Evolutionary conservation across 2,113 vertebrate species (phyloP).

Genomic region (Pygoscelis adeliae): DNA sequence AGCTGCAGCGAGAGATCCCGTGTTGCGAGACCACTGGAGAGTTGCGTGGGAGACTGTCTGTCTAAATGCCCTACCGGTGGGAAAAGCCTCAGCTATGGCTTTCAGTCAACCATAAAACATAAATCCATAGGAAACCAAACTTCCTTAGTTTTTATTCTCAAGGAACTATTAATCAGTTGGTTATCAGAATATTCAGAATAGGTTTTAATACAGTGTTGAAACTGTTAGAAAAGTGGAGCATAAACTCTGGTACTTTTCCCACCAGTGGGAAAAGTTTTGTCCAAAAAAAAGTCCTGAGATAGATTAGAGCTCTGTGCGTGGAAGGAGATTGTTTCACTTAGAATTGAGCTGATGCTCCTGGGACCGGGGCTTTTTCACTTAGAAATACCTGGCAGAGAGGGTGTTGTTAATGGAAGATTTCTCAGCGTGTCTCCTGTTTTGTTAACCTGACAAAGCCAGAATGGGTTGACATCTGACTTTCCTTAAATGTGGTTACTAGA

Average conservation of each 20-base stretch:
- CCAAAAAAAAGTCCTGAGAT: not conserved
- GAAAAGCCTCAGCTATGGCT: conserved; percentile 6
- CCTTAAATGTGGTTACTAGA: conserved; percentile 12
- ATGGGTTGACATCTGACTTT: not conserved
- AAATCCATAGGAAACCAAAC: conserved; percentile 59
- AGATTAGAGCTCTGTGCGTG: not conserved
- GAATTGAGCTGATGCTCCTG: not conserved
- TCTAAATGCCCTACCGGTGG: not conserved
- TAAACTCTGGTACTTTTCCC: not conserved
- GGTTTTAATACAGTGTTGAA: conserved; percentile 18
- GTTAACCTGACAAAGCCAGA: not conserved
- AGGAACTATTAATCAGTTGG: conserved; percentile 55
- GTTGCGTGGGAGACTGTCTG: not conserved
- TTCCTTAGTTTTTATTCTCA: conserved; percentile 31
- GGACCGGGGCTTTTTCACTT: not conserved
- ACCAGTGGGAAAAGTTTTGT: not conserved
- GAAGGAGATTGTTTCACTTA: not conserved
- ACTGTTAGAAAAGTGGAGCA: not conserved
- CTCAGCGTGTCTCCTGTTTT: not conserved
- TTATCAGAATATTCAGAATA: conserved; percentile 39
- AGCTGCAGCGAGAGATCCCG: not conserved
- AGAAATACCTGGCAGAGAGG: not conserved
- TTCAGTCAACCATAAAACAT: not conserved
- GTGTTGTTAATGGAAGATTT: not conserved
- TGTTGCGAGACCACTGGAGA: not conserved